Base-by-base conservation (phyloP, 1,140 invertebrate species). In the Arion vulgaris region DNA sequence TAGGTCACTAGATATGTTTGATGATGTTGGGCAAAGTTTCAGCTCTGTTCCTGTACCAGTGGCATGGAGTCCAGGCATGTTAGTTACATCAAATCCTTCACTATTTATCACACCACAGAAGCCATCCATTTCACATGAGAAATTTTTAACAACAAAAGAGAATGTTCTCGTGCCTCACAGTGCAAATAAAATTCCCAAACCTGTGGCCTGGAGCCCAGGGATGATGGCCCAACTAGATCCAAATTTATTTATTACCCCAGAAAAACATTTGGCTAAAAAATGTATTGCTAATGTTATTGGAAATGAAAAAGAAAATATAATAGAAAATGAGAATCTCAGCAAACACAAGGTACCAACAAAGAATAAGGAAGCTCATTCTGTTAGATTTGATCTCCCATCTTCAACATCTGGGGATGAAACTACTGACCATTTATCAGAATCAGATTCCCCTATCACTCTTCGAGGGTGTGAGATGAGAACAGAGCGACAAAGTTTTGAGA, bases 21-120 rank as follows among this genome's bases (percentile, higher is more conserved):
- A 73, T 49, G 71, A 39, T 38, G 4, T 76, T 4, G 45, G 17
- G 13, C 76, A 36, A 2, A 66, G 28, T 66, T 28, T 15, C 5
- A 66, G 9, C 4, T 32, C 62, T 26, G 62, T 76, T 49, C 83
- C 51, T 85, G 83, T 83, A 51, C 81, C 74, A 0, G 76, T 39
- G 72, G 85, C 71, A 73, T 84, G 66, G 85, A 87, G 66, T 77
- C 82, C 78, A 73, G 71, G 80, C 78, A 53, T 81, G 68, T 4
- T 74, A 0, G 1, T 28, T 0, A n/a, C 0, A 39, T 38, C 73
- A 69, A 62, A 87, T 38, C 84, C 81, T 28, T 81, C 83, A 13
- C 23, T 87, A 2, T 76, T 76, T 75, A 69, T 87, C 34, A 87
- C 84, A 15, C 85, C 84, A 69, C 84, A 87, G 74, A 85, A 85